phyloP scores from a whole-genome alignment of 2,888 invertebrate genomes.

The Hirtodrosophila duncani region DNA sequence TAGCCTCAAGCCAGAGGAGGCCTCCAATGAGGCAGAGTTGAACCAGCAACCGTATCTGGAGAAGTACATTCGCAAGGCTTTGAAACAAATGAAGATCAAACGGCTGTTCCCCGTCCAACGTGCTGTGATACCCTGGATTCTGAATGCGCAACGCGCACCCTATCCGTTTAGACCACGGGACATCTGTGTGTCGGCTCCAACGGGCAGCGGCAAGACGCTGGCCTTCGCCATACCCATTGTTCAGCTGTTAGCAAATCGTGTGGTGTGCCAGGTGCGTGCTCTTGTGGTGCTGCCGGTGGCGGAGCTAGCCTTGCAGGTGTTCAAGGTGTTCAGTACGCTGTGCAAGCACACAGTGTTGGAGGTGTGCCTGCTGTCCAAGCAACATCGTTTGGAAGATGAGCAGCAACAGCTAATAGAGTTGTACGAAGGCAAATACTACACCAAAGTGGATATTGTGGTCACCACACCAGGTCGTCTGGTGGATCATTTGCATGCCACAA shows the following conservation, averaged over 20 bases:
- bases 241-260: conserved; percentile 82
- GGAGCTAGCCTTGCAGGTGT: conserved; percentile 93
- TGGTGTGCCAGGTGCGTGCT: conserved; percentile 86
- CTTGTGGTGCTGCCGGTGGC: conserved; percentile 95
- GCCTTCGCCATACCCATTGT: conserved; percentile 95
- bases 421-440: conserved; percentile 76
- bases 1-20: conserved; percentile 78
- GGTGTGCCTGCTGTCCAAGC: conserved; percentile 85
- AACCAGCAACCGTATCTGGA: conserved; percentile 80
- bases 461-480: conserved; percentile 96
- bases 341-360: conserved; percentile 83
- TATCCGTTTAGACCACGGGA: conserved; percentile 88
- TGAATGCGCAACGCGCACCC: conserved; percentile 82
- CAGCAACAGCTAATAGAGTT: conserved; percentile 82
- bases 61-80: conserved; percentile 81
- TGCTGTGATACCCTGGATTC: conserved; percentile 87
- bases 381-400: conserved; percentile 83
- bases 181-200: conserved; percentile 97
- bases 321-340: conserved; percentile 87
- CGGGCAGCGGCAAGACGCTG: conserved; percentile 98
- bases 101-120: conserved; percentile 92
- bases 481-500: conserved; percentile 91
- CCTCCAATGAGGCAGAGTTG: conserved; percentile 78
- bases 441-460: conserved; percentile 88
- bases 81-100: conserved; percentile 85